Base-by-base conservation (phyloP, 1,140 invertebrate species). In the Cyphomyrmex costatus region DNA sequence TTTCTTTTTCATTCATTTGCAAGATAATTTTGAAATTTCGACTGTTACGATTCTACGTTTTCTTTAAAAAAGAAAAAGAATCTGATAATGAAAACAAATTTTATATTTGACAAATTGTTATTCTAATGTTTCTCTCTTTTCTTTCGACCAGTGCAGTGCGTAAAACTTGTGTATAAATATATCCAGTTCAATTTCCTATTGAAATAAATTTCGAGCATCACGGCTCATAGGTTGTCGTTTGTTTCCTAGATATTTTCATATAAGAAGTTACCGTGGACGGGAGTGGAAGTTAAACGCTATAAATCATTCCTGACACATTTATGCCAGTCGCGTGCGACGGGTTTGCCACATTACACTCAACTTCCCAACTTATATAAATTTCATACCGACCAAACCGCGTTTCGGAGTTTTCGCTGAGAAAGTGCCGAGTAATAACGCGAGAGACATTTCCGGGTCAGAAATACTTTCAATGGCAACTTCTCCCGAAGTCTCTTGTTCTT, bases 351-450 rank as follows among this genome's bases (percentile, higher is more conserved):
- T 93, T 93, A 92, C 92, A 90, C 89, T 92, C 90, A 91, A 92
- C 90, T 93, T 93, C 88, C 85, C 88, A 88, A 92, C 86, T 93
- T 93, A 92, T 92, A 92, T 92, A 91, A 93, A 92, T 93, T 93
- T 92, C 87, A 92, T 88, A 77, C 65, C 80, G 73, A 58, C 60
- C 30, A 33, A 86, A 49, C 87, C 61, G 19, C 83, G 80, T 86
- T 68, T 58, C 19, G 76, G 84, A 79, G 83, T 60, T 66, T 30
- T 36, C 36, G 12, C 53, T 10, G 56, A n/a, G 74, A 89, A 86
- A 89, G 63, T 86, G 61, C 33, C 53, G 53, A 65, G 66, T 74
- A 88, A 88, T 88, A 88, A 61, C 53, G n/a, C 27, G 46, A 51
- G 19, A 68, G 76, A 88, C 73, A 61, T 89, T 89, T 88, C 76